Evolutionary conservation across 2,797 vertebrate species (phyloP).

Genomic region (Dromococcyx pavoninus): DNA sequence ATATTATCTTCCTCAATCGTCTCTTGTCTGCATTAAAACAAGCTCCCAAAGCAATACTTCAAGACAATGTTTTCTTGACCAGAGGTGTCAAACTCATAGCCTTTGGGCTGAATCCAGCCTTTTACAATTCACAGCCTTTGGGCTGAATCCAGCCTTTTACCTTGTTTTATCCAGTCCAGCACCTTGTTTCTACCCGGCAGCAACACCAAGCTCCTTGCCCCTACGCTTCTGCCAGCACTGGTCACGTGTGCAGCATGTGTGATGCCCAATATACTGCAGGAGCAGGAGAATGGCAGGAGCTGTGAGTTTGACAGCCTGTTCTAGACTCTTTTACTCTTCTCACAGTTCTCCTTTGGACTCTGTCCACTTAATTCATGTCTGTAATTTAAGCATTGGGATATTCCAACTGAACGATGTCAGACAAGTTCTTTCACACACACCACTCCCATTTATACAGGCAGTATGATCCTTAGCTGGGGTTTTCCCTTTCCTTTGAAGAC

Average conservation of each 20-base stretch:
- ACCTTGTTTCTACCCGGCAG: too few species aligned
- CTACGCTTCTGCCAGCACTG: too few species aligned
- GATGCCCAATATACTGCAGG: too few species aligned
- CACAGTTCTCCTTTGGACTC: not conserved
- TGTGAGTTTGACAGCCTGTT: too few species aligned
- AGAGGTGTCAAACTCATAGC: too few species aligned
- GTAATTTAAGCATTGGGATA: not conserved
- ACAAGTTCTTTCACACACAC: not conserved
- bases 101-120: too few species aligned
- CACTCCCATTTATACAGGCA: not conserved
- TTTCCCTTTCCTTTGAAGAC: not conserved
- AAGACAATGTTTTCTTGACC: not conserved
- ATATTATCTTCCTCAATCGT: not conserved
- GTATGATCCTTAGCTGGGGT: not conserved
- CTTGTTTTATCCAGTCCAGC: too few species aligned
- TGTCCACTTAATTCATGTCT: not conserved
- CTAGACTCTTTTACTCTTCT: not conserved
- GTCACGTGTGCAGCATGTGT: too few species aligned
- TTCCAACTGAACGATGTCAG: not conserved
- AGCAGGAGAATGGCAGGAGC: too few species aligned
- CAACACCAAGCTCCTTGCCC: too few species aligned
- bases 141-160: too few species aligned
- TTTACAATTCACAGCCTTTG: too few species aligned
- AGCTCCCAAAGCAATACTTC: not conserved
- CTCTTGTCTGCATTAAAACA: not conserved